These are phyloP conservation scores for Leptinotarsa texana DNA, from an alignment of 1,140 invertebrate genomes.

Conservation along the genomic window DNA sequence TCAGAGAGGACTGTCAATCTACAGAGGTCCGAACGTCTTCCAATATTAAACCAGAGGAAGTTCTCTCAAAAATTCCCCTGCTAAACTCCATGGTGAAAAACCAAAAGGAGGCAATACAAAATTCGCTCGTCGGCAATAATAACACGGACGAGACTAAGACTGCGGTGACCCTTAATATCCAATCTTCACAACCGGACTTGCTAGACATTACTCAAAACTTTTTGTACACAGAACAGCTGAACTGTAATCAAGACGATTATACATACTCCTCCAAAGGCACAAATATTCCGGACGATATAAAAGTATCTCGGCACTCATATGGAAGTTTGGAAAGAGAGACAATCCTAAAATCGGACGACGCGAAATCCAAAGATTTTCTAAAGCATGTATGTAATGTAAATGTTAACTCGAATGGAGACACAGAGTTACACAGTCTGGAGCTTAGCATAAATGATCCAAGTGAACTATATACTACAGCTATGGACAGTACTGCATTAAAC, in stretches of 20 bases:
- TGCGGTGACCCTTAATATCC: slow-evolving; percentile 12
- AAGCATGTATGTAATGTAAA: slow-evolving; percentile 41
- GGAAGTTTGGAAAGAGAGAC: slow-evolving; percentile 60
- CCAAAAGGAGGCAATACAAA: slow-evolving; percentile 17
- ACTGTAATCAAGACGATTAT: slow-evolving; percentile 28
- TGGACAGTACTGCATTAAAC: slow-evolving; percentile 38
- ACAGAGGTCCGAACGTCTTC: not conserved
- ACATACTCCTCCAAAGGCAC: slow-evolving; percentile 53
- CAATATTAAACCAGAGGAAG: slow-evolving; percentile 9
- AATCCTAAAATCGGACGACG: slow-evolving; percentile 56
- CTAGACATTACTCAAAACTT: slow-evolving; percentile 40
- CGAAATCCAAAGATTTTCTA: slow-evolving; percentile 52
- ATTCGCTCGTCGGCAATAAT: slow-evolving; percentile 13
- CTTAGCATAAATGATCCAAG: slow-evolving; percentile 40
- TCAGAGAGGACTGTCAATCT: not conserved
- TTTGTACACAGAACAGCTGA: slow-evolving; percentile 45
- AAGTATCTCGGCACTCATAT: slow-evolving; percentile 62
- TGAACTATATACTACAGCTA: slow-evolving; percentile 47
- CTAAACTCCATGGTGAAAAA: slow-evolving; percentile 27
- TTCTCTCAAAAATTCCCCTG: slow-evolving; percentile 24
- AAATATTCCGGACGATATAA: slow-evolving; percentile 65
- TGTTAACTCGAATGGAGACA: slow-evolving; percentile 39
- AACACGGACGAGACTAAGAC: slow-evolving; percentile 37
- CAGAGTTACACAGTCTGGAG: slow-evolving; percentile 44
- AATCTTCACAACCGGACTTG: slow-evolving; percentile 6